Conservation (phyloP, 2,113 vertebrate genomes). For the Macaca nemestrina region DNA sequence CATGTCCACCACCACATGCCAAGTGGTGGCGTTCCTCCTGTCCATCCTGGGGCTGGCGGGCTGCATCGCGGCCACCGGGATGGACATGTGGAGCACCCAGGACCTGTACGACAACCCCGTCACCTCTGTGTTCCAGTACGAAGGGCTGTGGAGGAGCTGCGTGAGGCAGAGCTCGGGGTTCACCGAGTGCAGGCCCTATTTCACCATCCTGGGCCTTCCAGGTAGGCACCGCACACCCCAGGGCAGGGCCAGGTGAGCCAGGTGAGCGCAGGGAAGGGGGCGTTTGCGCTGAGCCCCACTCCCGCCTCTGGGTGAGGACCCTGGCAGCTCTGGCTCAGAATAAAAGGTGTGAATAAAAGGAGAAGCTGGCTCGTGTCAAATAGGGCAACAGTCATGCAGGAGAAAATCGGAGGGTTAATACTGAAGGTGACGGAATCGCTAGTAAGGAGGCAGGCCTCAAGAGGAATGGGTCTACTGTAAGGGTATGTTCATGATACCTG, state of each 20-base stretch:
- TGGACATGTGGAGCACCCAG: slow-evolving; percentile 92
- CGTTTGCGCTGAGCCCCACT: neutral
- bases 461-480: neutral
- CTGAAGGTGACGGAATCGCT: neutral
- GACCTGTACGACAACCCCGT: slow-evolving; percentile 89
- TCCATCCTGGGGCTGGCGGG: slow-evolving; percentile 85
- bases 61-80: slow-evolving; percentile 86
- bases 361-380: neutral
- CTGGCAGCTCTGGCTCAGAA: neutral
- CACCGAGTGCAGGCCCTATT: slow-evolving; percentile 92
- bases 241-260: neutral
- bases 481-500: too few species aligned
- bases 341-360: neutral
- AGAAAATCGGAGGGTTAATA: neutral
- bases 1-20: slow-evolving; percentile 90
- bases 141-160: slow-evolving; percentile 94
- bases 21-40: slow-evolving; percentile 89
- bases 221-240: slow-evolving; percentile 81
- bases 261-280: too few species aligned
- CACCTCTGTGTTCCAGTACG: slow-evolving; percentile 90
- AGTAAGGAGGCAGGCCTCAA: neutral
- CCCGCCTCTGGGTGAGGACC: neutral
- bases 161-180: slow-evolving; percentile 90
- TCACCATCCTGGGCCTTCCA: slow-evolving; percentile 93
- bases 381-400: too few species aligned